Base-by-base conservation (phyloP, 2,888 invertebrate genomes). In the Oscheius sp. region DNA sequence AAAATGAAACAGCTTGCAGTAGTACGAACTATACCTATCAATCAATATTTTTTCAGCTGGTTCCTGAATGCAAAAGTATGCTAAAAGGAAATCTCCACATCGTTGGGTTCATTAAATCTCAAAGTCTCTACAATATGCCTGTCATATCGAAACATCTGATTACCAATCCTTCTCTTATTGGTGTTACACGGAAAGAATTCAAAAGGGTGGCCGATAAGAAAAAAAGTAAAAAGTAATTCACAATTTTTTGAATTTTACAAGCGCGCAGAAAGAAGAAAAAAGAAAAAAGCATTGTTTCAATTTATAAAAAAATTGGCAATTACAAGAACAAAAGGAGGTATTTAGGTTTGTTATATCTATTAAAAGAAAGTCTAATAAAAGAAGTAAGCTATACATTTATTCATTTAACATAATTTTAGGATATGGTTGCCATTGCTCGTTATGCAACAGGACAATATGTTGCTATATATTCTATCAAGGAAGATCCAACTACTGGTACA, bases 51-150 rank as follows among this genome's bases (percentile, higher is more conserved):
- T 30, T 20, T 47, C 22, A 62, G 62, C 47, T 62, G 6, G 14
- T 28, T 32, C 62, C 62, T 2, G 28, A 14, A 1, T 62, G 47
- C 12, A n/a, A 30, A 6, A 14, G 12, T 2, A 20, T 62, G 12
- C 47, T 49, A 1, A 62, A 33, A 20, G 49, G 62, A 17, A 33
- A 17, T 32, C 32, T 62, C 2, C 26, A 47, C 22, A 26, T 45
- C n/a, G 49, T 62, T 6, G 62, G 62, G 9, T 62, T 62, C 32
- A 17, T 49, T 1, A 62, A 62, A 30, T n/a, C 47, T 1, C 28
- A 28, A 14, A 59, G 59, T 44, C 41, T 59, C 14, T 9, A 30
- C 26, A 59, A 59, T 17, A 44, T 44, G 28, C 59, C 59, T 26
- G 30, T 44, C 0, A 17, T 59, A n/a, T 59, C 59, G 6, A 41